Evolutionary conservation across 2,888 invertebrate species (phyloP), one percentile per base, ranked within the genome.

Genomic region (Sphecodes monilicornis): DNA sequence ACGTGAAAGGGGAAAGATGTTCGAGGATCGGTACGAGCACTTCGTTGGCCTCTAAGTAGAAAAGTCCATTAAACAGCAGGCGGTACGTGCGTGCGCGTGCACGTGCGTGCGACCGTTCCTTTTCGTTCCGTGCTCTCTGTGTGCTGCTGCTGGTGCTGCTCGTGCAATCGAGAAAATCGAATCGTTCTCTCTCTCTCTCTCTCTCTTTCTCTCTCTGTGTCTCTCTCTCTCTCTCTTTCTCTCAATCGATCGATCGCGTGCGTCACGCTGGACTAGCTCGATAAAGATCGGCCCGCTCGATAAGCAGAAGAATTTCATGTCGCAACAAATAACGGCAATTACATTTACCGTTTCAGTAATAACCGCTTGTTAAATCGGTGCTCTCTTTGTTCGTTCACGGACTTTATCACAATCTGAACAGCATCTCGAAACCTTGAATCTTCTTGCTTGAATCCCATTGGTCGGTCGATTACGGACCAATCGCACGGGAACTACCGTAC

Each of bases 1-100:
- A 87, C 92, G 88, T 85, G 90, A 91, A 93, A 91, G 90, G 90
- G 91, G 90, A 91, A 92, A 92, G 90, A 93, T 91, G 90, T 91
- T 90, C 90, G 77, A 88, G 86, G 87, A 86, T 89, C 90, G 29
- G 89, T 70, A 87, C 88, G 46, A 86, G 91, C 94, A 94, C 93
- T 94, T 94, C 90, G 92, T 91, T 93, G 94, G 94, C 94, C 91
- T 94, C 94, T 94, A 94, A 94, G 94, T 93, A 93, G 92, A 92
- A 94, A 94, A 94, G 94, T 94, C 93, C 32, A 66, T 66, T 66
- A 36, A 22, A 66, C 11, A 22, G 36, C 32, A 36, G 66, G 22
- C 22, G 36, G 50, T 22, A 60, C 57, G 81, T 78, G 73, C 86
- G 80, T 73, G 84, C 78, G 81, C 74, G 77, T 77, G 84, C 87